phyloP scores from a whole-genome alignment of 2,888 invertebrate species.

The Unio delphinus region DNA sequence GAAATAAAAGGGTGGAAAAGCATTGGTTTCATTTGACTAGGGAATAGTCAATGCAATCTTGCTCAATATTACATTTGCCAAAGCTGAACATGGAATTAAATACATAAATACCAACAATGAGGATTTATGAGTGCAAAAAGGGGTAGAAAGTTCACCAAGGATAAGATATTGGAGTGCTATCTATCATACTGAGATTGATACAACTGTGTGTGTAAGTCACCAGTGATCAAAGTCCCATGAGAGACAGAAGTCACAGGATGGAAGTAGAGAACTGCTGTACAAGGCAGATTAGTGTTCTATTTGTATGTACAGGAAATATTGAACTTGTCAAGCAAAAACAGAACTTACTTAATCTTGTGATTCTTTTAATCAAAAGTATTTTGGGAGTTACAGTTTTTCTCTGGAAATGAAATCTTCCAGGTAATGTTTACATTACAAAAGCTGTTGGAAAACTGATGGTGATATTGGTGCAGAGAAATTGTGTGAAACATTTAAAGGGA shows the following conservation, averaged over 20 bases:
- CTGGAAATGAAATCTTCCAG: too few species aligned
- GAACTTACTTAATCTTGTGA: constrained; percentile 7
- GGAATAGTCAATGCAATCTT: constrained; percentile 43
- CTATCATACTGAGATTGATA: constrained; percentile 48
- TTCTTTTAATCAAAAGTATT: constrained; percentile 7
- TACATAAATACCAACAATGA: constrained; percentile 20
- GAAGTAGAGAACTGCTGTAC: too few species aligned
- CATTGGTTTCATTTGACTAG: constrained; percentile 45
- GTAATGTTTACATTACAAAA: too few species aligned
- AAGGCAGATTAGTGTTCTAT: too few species aligned
- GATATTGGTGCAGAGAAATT: constrained; percentile 1
- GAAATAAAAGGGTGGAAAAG: constrained; percentile 39
- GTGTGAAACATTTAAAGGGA: constrained; percentile 1
- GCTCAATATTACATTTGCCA: constrained; percentile 37
- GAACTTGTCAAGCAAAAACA: background rate
- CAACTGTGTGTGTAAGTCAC: constrained; percentile 44
- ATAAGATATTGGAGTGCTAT: background rate
- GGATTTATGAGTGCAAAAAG: constrained; percentile 18
- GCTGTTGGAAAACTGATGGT: too few species aligned
- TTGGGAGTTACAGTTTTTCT: too few species aligned
- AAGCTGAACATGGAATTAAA: constrained; percentile 34
- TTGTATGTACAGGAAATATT: too few species aligned
- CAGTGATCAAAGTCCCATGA: constrained; percentile 46
- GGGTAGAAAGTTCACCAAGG: constrained; percentile 7
- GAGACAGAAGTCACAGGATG: constrained; percentile 27